Base-by-base conservation (phyloP, 2,113 vertebrate species). In the Hiodon alosoides region DNA sequence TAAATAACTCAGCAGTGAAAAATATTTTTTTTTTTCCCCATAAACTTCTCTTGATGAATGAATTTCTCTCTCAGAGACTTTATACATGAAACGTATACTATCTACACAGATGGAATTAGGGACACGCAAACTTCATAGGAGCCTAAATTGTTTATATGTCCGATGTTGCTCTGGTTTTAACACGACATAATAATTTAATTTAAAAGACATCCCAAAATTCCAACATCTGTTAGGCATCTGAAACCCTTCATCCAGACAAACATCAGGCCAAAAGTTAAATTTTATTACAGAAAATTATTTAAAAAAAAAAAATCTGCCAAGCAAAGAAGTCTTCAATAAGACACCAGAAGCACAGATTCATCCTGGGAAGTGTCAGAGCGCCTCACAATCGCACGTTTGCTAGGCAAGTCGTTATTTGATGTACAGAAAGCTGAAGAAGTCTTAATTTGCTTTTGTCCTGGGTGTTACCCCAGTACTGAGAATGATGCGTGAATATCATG, bases 221-320 rank as follows among this genome's bases (percentile, higher is more conserved):
- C 78, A 78, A 67, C 57, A 77, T 73, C 69, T 16, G 65, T 78
- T 75, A 17, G 54, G 4, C 55, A 67, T 68, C n/a, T 75, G n/a
- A 75, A 65, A 68, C 46, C 13, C 55, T 67, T 9, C 58, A 11
- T 59, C 46, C 67, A 58, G 54, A 67, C 71, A 73, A 53, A 72
- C 72, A 72, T 70, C 68, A 71, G 76, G 75, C 74, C 75, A 60
- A 69, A 61, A 73, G 72, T 75, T 76, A 75, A 78, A 77, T 64
- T 54, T 60, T 14, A 71, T 77, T 67, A 77, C 67, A 71, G 73
- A 75, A 74, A 77, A 79, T 59, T 17, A 52, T 74, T 54, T 50
- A 51, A 46, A 17, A 64, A 7, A 61, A 75, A 75, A 75, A 67
- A 75, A 75, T 67, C 64, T 74, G 53, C 52, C 55, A 55, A 31